Percentiles rank a stretch among this genome's conserved stretches.
Evolutionary conservation across 1,140 invertebrate species (phyloP).

Genomic region (Lanistes nyassanus): DNA sequence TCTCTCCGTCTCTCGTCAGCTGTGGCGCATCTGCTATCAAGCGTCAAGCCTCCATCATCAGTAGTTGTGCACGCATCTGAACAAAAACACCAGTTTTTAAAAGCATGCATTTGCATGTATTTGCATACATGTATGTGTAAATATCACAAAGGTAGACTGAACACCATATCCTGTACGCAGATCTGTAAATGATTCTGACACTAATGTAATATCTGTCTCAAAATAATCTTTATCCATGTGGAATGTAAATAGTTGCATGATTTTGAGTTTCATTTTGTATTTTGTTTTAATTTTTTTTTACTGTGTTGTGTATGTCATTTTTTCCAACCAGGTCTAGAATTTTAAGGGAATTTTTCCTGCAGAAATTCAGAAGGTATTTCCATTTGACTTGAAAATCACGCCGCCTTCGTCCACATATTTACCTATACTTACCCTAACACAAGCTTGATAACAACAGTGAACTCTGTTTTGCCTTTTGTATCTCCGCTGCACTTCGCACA

Average conservation of each 20-base stretch:
- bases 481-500: too few species aligned
- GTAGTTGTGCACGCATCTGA: too few species aligned
- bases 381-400: too few species aligned
- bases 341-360: slow-evolving; percentile 31
- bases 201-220: background rate
- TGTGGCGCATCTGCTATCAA: too few species aligned
- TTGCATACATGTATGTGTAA: background rate
- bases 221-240: background rate
- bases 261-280: background rate
- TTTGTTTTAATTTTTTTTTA: background rate
- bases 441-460: too few species aligned
- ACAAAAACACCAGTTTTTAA: too few species aligned
- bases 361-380: slow-evolving; percentile 30
- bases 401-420: too few species aligned
- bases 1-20: too few species aligned
- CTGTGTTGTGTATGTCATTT: slow-evolving; percentile 8
- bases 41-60: too few species aligned
- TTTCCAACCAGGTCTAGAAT: slow-evolving; percentile 27
- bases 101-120: too few species aligned
- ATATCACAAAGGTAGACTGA: background rate
- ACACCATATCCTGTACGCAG: background rate
- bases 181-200: background rate
- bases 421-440: too few species aligned
- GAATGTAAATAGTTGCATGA: background rate
- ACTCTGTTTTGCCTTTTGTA: too few species aligned